Conservation (phyloP, 2,797 vertebrate species). For the Cuculus canorus region DNA sequence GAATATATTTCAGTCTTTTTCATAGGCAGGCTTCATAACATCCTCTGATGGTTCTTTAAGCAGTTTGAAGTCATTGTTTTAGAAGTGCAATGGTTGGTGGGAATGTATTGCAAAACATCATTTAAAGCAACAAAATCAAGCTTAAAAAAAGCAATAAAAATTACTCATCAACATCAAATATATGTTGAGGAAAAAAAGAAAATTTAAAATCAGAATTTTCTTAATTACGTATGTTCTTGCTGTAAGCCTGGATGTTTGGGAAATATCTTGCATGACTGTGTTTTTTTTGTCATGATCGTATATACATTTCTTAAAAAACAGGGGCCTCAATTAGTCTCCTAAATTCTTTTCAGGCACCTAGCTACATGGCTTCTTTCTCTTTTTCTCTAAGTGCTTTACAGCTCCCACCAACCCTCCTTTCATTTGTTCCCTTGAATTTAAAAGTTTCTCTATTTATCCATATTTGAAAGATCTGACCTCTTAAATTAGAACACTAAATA, state of each 20-base stretch:
- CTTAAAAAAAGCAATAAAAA: background rate
- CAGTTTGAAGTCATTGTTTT: background rate
- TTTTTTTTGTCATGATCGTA: background rate
- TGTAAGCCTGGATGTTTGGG: background rate
- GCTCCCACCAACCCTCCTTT: background rate
- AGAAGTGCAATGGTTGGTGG: background rate
- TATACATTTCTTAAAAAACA: background rate
- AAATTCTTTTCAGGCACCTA: background rate
- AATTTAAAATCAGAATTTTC: background rate
- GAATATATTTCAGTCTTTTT: background rate
- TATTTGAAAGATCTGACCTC: background rate
- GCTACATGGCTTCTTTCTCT: background rate
- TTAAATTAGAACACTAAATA: constrained; percentile 32
- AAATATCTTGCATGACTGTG: background rate
- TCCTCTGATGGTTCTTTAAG: background rate
- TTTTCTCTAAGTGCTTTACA: background rate
- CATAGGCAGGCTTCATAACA: background rate
- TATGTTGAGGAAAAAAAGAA: background rate
- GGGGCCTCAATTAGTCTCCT: background rate
- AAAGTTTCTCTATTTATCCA: background rate
- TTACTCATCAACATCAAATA: background rate
- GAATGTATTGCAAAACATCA: background rate
- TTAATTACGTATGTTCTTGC: background rate
- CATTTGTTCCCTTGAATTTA: background rate
- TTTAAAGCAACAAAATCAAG: background rate